Evolutionary conservation across 2,888 invertebrate species (phyloP), one percentile per base, ranked within the genome.

Genomic region (Anaspis maculata): DNA sequence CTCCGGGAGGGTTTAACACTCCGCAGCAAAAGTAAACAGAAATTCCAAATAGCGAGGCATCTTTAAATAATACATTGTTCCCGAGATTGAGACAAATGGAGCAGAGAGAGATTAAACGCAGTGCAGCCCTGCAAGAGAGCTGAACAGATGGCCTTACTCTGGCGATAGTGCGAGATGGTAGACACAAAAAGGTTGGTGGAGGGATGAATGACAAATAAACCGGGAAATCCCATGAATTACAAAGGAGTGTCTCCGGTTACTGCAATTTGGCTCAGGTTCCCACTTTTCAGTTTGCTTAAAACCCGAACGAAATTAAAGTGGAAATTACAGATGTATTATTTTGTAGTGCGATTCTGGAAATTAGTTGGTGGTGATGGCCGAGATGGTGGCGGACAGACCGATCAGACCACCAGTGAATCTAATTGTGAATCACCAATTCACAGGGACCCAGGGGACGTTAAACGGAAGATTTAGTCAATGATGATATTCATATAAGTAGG

Each of bases 11-110:
- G 11, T 24, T 24, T 24, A 5, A 10, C 24, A 24, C 24, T 10
- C 11, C 24, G 7, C 7, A 46, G n/a, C n/a, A n/a, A n/a, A n/a
- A 47, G 45, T 41, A 47, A 46, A 47, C 47, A 42, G 46, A 42
- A 49, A 49, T 48, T 46, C 43, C 45, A 39, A 42, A 41, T 33
- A 42, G 43, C 42, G 32, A 31, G 34, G 49, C 53, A 51, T 58
- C 58, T 60, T 62, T 65, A 63, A 65, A 65, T 65, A 65, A 65
- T 63, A 62, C 62, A 65, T 64, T 59, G 62, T 59, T 58, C 54
- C 55, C 51, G 54, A 61, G 64, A 65, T 64, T 64, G 64, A 65
- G 63, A 65, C 62, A 65, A 65, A 65, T 65, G 64, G 62, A 60
- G 59, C 57, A 48, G 55, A 51, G 60, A 57, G 57, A 59, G 62